Evolutionary conservation across 2,113 vertebrate genomes (phyloP), one percentile per base, ranked within the genome.

Genomic region (Elephas maximus): DNA sequence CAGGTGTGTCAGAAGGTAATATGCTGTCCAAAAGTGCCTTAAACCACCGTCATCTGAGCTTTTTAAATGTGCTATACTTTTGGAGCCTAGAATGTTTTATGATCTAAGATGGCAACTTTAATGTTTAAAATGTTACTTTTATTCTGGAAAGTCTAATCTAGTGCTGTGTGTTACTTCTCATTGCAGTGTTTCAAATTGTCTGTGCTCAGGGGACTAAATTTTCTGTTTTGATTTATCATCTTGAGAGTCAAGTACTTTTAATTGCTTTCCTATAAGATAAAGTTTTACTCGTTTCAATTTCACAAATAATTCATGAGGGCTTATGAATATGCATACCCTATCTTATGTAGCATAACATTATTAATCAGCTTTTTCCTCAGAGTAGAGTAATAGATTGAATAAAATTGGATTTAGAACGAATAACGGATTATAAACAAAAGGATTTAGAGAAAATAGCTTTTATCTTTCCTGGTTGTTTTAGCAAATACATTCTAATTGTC

Each of bases 261-360:
- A 97, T 98, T 98, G 97, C 95, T 96, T 98, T 97, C 97, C 96
- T 88, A 87, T 96, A 94, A 92, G 91, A 98, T 98, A 96, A 98
- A 94, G 76, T 41, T 92, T 97, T 97, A 95, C 88, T 98, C 76
- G 5, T 92, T 97, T 98, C 20, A 67, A 97, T 95, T 98, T 96
- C 97, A 95, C 95, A 97, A 98, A 96, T 98, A 98, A 98, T 98
- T 98, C 94, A 97, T 94, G 95, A 98, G 67, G 65, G 73, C 53
- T 94, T 83, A 98, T 98, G 96, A 98, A 98, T 98, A 98, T 98
- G 91, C 96, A 98, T 96, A 73, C 7, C 67, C 12, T 91, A 51
- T 97, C 96, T 97, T 98, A 74, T 81, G 74, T 62, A 89, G 77
- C 73, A 86, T 95, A 91, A 88, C 53, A 92, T 98, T 98, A 98